Evolutionary conservation across 2,797 vertebrate species (phyloP).

Genomic region (Sebastes matsubarae): DNA sequence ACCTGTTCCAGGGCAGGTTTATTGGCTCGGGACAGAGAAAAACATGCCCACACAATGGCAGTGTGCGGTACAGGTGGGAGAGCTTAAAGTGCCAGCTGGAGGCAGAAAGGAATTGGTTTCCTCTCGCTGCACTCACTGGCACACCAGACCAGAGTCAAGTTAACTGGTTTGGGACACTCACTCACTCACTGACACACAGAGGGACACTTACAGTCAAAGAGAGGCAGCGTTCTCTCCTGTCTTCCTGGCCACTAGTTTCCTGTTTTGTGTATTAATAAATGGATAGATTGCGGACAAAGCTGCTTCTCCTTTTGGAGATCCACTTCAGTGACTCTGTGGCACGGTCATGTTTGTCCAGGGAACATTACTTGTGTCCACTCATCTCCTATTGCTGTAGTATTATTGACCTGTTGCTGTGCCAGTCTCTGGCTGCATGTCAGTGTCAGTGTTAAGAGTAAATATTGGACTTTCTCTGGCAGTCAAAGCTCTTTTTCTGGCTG

Average conservation of each 20-base stretch:
- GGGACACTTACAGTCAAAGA: background rate
- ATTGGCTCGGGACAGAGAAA: constrained; percentile 40
- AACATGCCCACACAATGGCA: constrained; percentile 35
- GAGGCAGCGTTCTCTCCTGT: background rate
- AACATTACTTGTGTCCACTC: background rate
- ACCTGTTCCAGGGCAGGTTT: constrained; percentile 53
- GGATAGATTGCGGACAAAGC: background rate
- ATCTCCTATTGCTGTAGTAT: background rate
- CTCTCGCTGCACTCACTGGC: background rate
- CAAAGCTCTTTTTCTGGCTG: background rate
- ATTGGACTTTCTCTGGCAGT: background rate
- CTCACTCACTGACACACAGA: background rate
- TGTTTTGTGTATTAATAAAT: background rate
- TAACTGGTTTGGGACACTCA: background rate
- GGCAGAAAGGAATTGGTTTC: background rate
- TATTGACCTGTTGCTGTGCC: background rate
- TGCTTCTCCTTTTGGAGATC: background rate
- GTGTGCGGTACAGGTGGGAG: constrained; percentile 11
- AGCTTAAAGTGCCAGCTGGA: constrained; percentile 19
- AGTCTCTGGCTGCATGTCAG: background rate
- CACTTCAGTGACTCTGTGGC: background rate
- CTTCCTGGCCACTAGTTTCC: background rate
- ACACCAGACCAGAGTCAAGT: background rate
- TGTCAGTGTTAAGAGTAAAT: background rate
- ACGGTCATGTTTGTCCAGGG: background rate